Evolutionary conservation across 1,140 invertebrate genomes (phyloP).

Genomic region (Drosophila sulfurigaster): DNA sequence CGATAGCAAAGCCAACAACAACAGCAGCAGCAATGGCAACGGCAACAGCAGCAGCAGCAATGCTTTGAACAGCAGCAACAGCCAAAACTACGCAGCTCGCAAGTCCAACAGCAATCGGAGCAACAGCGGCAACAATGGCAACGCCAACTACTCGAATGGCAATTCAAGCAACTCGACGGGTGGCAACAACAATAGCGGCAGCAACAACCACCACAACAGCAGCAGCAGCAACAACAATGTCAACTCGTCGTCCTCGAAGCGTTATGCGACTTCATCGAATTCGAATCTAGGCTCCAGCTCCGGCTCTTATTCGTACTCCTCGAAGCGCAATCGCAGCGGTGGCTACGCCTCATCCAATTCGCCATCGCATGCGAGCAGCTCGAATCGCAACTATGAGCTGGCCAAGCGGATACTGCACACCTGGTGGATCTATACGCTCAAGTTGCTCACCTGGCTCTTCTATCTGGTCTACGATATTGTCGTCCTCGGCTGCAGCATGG

Average conservation of each 20-base stretch:
- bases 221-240: slow-evolving; percentile 66
- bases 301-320: slow-evolving; percentile 76
- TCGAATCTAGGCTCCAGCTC: slow-evolving; percentile 66
- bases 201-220: slow-evolving; percentile 29
- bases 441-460: slow-evolving; percentile 90
- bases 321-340: slow-evolving; percentile 69
- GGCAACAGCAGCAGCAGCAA: slow-evolving; percentile 32
- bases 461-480: slow-evolving; percentile 92
- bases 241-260: slow-evolving; percentile 83
- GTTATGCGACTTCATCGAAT: slow-evolving; percentile 70
- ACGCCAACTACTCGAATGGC: slow-evolving; percentile 59
- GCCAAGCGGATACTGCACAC: slow-evolving; percentile 74
- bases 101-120: slow-evolving; percentile 37
- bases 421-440: slow-evolving; percentile 89
- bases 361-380: slow-evolving; percentile 57
- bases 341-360: slow-evolving; percentile 68
- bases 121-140: slow-evolving; percentile 18
- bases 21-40: slow-evolving; percentile 12
- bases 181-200: slow-evolving; percentile 13
- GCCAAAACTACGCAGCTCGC: slow-evolving; percentile 44
- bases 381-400: slow-evolving; percentile 79
- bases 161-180: neutral
- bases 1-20: slow-evolving; percentile 32
- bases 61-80: slow-evolving; percentile 28
- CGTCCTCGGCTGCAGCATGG: slow-evolving; percentile 90